phyloP scores from a whole-genome alignment of 2,113 vertebrate species.

The Dunckerocampus dactyliophorus region DNA sequence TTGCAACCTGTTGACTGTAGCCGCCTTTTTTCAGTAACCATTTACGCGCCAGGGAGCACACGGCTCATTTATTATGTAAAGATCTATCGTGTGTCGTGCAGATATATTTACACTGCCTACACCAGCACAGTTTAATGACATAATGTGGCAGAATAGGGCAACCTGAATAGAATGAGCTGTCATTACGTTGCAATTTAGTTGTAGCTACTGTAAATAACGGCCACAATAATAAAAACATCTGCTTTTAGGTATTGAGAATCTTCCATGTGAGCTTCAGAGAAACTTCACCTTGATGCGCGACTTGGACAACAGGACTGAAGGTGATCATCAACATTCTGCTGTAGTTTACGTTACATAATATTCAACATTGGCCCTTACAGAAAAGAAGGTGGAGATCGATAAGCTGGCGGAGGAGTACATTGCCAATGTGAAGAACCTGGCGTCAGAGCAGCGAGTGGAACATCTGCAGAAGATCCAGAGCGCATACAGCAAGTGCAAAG shows the following conservation, averaged over 20 bases:
- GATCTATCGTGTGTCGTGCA: background rate
- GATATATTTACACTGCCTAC: background rate
- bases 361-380: constrained; percentile 57
- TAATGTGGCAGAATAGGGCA: background rate
- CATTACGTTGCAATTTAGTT: too few relatives aligned
- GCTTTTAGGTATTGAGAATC: constrained; percentile 87
- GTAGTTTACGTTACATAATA: background rate
- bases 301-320: constrained; percentile 93
- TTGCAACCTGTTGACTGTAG: constrained; percentile 55
- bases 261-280: constrained; percentile 92
- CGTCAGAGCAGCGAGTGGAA: constrained; percentile 83
- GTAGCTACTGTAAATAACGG: background rate
- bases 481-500: constrained; percentile 92
- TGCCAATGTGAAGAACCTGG: constrained; percentile 79
- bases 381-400: constrained; percentile 94
- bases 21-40: constrained; percentile 43
- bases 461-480: constrained; percentile 91
- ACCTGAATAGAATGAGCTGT: background rate
- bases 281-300: constrained; percentile 97
- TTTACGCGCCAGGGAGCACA: constrained; percentile 42
- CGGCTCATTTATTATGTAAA: background rate
- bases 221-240: background rate
- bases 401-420: constrained; percentile 89
- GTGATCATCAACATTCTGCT: constrained; percentile 48
- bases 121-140: background rate